phyloP scores from a whole-genome alignment of 2,888 invertebrate genomes.

The Platycheirus albimanus region DNA sequence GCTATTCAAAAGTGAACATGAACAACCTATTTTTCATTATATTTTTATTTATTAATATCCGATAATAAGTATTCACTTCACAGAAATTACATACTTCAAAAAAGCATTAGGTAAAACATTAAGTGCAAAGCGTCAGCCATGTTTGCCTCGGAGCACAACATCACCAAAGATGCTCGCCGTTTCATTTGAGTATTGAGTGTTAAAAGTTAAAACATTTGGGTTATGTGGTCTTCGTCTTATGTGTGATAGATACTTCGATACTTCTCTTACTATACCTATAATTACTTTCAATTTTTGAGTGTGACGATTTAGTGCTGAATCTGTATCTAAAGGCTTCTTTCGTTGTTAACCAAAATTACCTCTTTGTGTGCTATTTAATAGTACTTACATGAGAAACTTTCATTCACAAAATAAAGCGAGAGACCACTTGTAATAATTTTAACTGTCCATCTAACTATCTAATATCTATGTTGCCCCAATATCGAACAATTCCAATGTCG shows the following conservation, averaged over 20 bases:
- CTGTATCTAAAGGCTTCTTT: too few species aligned
- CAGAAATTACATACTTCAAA: background rate
- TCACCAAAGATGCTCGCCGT: background rate
- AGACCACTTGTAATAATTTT: slow-evolving; percentile 36
- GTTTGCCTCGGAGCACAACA: background rate
- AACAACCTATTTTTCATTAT: too few species aligned
- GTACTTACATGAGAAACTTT: slow-evolving; percentile 13
- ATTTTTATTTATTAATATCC: background rate
- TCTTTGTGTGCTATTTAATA: background rate
- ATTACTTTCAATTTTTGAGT: slow-evolving; percentile 11
- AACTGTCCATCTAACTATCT: slow-evolving; percentile 9
- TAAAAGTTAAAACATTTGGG: too few species aligned
- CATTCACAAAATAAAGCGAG: background rate
- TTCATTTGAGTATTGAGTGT: background rate
- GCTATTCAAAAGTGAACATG: too few species aligned
- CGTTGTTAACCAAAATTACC: background rate
- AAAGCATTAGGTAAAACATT: background rate
- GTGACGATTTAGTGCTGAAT: background rate
- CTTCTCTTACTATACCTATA: too few species aligned
- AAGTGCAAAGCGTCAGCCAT: background rate
- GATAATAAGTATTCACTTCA: slow-evolving; percentile 4
- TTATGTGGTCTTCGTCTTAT: too few species aligned
- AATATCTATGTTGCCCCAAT: slow-evolving; percentile 17
- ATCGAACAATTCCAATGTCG: slow-evolving; percentile 32
- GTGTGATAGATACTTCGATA: too few species aligned